phyloP scores from a whole-genome alignment of 1,140 invertebrate genomes.

The Lutraria rhynchaena region DNA sequence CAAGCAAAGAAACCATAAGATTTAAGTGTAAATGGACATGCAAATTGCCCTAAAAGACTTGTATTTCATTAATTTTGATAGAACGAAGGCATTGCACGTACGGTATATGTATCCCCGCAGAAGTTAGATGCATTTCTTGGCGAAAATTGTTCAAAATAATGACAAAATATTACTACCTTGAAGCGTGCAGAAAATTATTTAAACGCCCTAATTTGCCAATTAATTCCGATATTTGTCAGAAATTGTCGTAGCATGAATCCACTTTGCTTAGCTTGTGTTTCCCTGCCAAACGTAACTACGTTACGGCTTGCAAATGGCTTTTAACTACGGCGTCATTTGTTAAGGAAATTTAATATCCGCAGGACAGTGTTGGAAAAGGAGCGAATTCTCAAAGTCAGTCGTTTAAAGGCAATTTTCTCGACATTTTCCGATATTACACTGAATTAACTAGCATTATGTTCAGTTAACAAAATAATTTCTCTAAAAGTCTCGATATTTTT shows the following conservation, averaged over 20 bases:
- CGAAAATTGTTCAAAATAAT: slow-evolving; percentile 12
- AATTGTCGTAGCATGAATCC: slow-evolving; percentile 49
- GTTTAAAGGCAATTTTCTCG: slow-evolving; percentile 46
- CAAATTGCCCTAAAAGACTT: no score
- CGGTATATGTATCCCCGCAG: background rate
- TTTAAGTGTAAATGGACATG: no score
- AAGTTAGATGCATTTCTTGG: background rate
- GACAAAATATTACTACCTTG: slow-evolving; percentile 21
- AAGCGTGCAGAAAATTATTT: slow-evolving; percentile 33
- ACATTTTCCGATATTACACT: slow-evolving; percentile 52
- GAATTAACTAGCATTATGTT: slow-evolving; percentile 53
- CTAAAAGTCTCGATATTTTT: slow-evolving; percentile 37
- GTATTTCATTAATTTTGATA: no score
- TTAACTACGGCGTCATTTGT: slow-evolving; percentile 30
- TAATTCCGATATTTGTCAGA: slow-evolving; percentile 55
- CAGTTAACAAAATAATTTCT: slow-evolving; percentile 55
- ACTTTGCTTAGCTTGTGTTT: slow-evolving; percentile 26
- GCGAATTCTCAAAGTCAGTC: slow-evolving; percentile 10
- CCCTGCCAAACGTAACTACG: slow-evolving; percentile 25
- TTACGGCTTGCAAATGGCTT: slow-evolving; percentile 24
- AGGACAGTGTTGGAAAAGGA: background rate
- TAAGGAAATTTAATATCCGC: slow-evolving; percentile 50
- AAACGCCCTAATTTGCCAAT: slow-evolving; percentile 47
- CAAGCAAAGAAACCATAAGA: no score
- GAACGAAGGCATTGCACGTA: background rate